Evolutionary conservation across 1,140 invertebrate species (phyloP), one percentile per base, ranked within the genome.

Genomic region (Zaprionus gabonicus): DNA sequence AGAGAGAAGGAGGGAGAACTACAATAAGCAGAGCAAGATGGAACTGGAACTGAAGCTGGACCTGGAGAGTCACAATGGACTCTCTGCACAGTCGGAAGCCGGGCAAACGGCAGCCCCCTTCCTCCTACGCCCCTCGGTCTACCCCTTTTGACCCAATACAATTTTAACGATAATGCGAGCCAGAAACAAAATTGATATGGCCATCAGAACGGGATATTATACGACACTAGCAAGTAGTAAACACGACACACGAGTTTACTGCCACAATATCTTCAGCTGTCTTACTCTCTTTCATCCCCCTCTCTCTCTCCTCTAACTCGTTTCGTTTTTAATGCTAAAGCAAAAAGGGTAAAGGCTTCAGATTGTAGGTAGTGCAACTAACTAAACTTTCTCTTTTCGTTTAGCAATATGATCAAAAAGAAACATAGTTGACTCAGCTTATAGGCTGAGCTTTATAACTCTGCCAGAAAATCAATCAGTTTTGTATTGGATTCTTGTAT

Each of bases 81-180:
- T 46, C 57, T 46, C 41, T 1, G 41, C 41, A 38, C 71, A 74
- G 75, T 68, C 71, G 71, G 66, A 75, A 81, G 77, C 71, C 66
- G 66, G 67, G 67, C 63, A 81, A 31, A 58, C 72, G 77, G 74
- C 41, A 83, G 70, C 76, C 76, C 84, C 81, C 41, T 15, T 17
- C 20, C 20, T 20, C 20, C 20, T n/a, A n/a, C n/a, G n/a, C n/a
- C 20, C 20, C 20, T 20, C 20, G 20, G 20, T 20, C 20, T 20
- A 20, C 76, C 76, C 84, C 81, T n/a, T 15, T 17, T 17, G 46
- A 10, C 46, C 85, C 85, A 88, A 88, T 88, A 85, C 85, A 88
- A 90, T 88, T 90, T 82, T 85, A 88, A 88, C 85, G 85, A 90
- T 88, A 90, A 88, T 88, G 85, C 60, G 71, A 76, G 65, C 76